Evolutionary conservation across 2,113 vertebrate genomes (phyloP).

Genomic region (Peromyscus leucopus): DNA sequence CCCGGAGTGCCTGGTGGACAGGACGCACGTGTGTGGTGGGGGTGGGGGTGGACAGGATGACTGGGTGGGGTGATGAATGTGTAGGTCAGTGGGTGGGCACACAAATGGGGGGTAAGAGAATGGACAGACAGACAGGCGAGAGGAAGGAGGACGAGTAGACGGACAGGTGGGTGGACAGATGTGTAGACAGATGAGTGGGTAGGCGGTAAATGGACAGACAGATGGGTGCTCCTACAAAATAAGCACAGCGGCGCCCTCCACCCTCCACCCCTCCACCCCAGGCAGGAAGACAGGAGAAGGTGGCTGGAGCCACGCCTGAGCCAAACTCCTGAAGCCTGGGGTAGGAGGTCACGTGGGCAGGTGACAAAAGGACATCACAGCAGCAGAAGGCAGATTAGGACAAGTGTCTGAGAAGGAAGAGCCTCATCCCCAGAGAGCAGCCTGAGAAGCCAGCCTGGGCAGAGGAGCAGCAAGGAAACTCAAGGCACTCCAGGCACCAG

Average conservation of each 20-base stretch:
- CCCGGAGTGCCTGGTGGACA: too few species aligned
- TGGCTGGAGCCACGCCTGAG: not conserved
- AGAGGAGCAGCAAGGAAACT: not conserved
- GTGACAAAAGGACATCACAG: not conserved
- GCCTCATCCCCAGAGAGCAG: not conserved
- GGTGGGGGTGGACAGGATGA: not conserved
- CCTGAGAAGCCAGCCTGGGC: too few species aligned
- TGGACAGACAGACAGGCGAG: too few species aligned
- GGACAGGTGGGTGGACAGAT: not conserved
- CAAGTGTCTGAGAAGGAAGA: not conserved
- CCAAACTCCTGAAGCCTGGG: not conserved
- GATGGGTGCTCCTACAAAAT: not conserved
- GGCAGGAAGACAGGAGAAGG: not conserved
- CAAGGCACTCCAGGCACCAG: rapidly evolving
- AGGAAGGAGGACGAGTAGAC: not conserved
- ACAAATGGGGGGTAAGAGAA: not conserved
- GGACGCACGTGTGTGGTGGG: not conserved
- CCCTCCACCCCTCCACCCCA: not conserved
- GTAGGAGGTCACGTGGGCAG: not conserved
- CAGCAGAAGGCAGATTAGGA: not conserved
- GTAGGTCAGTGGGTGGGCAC: not conserved
- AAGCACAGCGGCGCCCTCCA: not conserved
- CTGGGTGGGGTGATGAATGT: not conserved
- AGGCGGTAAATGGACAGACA: not conserved
- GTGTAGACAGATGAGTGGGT: not conserved